Percentiles rank a stretch among this genome's conserved stretches.
Evolutionary conservation across 2,888 invertebrate genomes (phyloP).

Genomic region (Mesochorus sp.): DNA sequence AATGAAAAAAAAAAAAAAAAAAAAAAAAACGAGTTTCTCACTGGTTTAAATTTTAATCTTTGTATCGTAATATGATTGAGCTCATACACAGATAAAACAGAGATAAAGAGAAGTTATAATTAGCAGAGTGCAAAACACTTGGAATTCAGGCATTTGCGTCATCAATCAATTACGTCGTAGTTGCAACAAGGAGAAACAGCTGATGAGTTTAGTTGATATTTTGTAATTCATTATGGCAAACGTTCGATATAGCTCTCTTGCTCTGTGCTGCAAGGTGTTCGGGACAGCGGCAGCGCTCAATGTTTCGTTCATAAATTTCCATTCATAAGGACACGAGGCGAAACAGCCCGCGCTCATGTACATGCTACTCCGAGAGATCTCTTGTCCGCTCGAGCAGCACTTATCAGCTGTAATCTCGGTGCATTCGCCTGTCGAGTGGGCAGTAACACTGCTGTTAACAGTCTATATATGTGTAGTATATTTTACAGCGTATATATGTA

Average conservation of each 20-base stretch:
- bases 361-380: constrained; percentile 66
- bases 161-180: constrained; percentile 24
- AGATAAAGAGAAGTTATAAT: constrained; percentile 9
- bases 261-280: neutral
- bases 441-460: constrained; percentile 23
- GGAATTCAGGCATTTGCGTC: neutral
- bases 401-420: constrained; percentile 75
- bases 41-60: too few species aligned
- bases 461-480: neutral
- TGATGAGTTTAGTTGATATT: neutral
- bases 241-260: neutral
- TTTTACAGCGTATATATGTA: neutral
- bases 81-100: too few species aligned
- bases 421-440: constrained; percentile 70
- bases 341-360: constrained; percentile 5
- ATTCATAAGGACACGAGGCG: constrained; percentile 70
- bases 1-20: neutral
- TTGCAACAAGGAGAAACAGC: constrained; percentile 9
- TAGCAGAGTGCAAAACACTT: constrained; percentile 4
- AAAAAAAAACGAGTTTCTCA: too few species aligned
- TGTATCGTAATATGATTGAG: too few species aligned
- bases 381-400: constrained; percentile 66
- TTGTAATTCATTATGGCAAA: constrained; percentile 18
- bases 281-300: constrained; percentile 43
- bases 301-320: constrained; percentile 73